Conservation (phyloP, 2,888 invertebrate genomes). For the Heliconius cydno region DNA sequence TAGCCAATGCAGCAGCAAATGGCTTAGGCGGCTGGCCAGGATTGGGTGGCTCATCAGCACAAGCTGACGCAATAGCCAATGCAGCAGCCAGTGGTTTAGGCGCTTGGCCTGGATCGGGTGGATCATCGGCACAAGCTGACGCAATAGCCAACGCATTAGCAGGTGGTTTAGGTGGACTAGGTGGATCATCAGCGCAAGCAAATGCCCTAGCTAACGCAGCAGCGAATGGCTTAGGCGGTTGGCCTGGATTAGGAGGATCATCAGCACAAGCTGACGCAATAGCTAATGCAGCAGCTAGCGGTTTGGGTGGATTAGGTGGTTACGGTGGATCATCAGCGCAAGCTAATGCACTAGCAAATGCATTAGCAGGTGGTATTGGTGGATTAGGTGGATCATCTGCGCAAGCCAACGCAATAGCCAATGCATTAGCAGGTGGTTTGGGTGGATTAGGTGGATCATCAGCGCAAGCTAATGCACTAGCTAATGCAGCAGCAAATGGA, state of each 20-base stretch:
- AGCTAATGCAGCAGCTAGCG: slow-evolving; percentile 37
- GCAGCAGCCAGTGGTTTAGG: background rate
- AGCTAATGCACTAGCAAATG: slow-evolving; percentile 37
- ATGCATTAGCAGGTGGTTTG: too few relatives aligned
- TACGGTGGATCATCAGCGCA: slow-evolving; percentile 36
- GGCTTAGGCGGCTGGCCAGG: too few relatives aligned
- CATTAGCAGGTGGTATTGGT: slow-evolving; percentile 37
- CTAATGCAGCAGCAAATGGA: slow-evolving; percentile 43
- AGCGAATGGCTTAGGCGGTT: slow-evolving; percentile 3
- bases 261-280: slow-evolving; percentile 43
- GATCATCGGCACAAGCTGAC: slow-evolving; percentile 38
- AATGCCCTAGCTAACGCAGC: background rate
- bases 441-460: too few relatives aligned
- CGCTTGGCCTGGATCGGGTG: background rate
- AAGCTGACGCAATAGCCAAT: too few relatives aligned
- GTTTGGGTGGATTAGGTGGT: slow-evolving; percentile 36
- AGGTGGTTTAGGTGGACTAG: slow-evolving; percentile 17
- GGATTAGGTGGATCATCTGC: slow-evolving; percentile 23
- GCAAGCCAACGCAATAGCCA: too few relatives aligned
- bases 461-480: too few relatives aligned
- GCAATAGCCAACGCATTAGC: slow-evolving; percentile 41
- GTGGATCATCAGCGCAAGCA: slow-evolving; percentile 17
- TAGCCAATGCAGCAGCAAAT: too few relatives aligned
- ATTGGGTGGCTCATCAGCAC: too few relatives aligned
- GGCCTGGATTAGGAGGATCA: background rate